phyloP scores from a whole-genome alignment of 2,888 invertebrate genomes.

The Scrobipalpa costella region DNA sequence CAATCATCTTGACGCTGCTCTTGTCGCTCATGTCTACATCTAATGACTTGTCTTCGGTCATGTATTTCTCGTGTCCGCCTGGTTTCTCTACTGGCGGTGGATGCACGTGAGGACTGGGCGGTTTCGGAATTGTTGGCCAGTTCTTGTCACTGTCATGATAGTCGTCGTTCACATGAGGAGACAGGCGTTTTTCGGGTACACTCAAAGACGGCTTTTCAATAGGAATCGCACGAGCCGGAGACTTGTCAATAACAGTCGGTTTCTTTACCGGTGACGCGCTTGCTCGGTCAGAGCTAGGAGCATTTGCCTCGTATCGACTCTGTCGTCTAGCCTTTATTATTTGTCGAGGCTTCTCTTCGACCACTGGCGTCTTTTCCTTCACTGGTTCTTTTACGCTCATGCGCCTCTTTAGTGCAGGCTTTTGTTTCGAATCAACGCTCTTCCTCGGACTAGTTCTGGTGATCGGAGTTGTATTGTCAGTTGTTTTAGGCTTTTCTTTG shows the following conservation, averaged over 20 bases:
- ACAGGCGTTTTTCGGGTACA: conserved; percentile 28
- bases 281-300: conserved; percentile 35
- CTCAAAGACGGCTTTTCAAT: conserved; percentile 49
- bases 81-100: conserved; percentile 71
- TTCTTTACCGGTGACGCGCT: conserved; percentile 53
- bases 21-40: conserved; percentile 70
- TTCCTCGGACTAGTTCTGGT: conserved; percentile 56
- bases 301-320: conserved; percentile 40
- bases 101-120: conserved; percentile 62
- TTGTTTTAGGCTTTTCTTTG: conserved; percentile 57
- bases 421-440: conserved; percentile 53
- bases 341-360: conserved; percentile 38
- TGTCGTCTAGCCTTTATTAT: conserved; percentile 41
- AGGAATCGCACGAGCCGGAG: conserved; percentile 39
- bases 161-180: conserved; percentile 42
- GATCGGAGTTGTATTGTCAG: conserved; percentile 37
- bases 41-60: conserved; percentile 71
- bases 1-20: conserved; percentile 73
- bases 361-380: conserved; percentile 41
- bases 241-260: conserved; percentile 44
- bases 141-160: conserved; percentile 61
- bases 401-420: conserved; percentile 47
- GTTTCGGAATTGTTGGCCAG: conserved; percentile 60
- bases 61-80: conserved; percentile 71
- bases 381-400: conserved; percentile 40